These are phyloP conservation scores for Ancistrus triradiatus DNA, from an alignment of 2,113 vertebrate genomes.

Conservation along the genomic window DNA sequence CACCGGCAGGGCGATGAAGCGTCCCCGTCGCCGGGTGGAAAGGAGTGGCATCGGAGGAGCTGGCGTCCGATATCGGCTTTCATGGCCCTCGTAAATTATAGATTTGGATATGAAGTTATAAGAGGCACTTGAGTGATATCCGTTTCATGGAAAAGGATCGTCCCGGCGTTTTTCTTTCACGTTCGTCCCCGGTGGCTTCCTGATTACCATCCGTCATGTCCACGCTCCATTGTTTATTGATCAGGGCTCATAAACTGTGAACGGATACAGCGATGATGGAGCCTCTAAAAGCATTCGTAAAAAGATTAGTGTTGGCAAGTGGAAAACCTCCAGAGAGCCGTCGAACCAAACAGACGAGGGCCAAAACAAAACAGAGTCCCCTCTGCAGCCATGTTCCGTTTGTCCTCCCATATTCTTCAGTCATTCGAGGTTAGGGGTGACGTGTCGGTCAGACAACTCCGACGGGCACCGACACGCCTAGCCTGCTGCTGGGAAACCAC, in stretches of 20 bases:
- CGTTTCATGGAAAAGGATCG: constrained; percentile 47
- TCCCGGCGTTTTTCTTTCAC: constrained; percentile 50
- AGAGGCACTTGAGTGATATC: constrained; percentile 57
- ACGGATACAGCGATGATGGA: constrained; percentile 58
- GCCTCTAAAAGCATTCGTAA: constrained; percentile 65
- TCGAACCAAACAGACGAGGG: constrained; percentile 28
- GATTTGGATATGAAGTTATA: constrained; percentile 56
- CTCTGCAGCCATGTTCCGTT: constrained; percentile 29
- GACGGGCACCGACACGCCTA: too few species aligned
- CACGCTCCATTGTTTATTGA: constrained; percentile 67
- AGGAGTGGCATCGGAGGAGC: constrained; percentile 23
- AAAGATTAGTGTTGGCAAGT: constrained; percentile 62
- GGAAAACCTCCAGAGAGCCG: constrained; percentile 34
- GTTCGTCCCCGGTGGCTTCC: constrained; percentile 49
- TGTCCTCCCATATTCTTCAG: constrained; percentile 31
- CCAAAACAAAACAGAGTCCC: constrained; percentile 27
- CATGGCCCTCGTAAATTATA: constrained; percentile 49
- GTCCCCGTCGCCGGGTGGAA: constrained; percentile 25
- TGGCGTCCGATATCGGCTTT: constrained; percentile 44
- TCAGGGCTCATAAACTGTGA: constrained; percentile 65
- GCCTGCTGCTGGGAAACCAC: too few species aligned
- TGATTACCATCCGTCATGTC: constrained; percentile 55
- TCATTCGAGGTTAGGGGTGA: too few species aligned
- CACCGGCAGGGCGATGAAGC: constrained; percentile 47
- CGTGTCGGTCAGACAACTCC: too few species aligned